Evolutionary conservation across 2,888 invertebrate genomes (phyloP).

Genomic region (Crossocerus cetratus): DNA sequence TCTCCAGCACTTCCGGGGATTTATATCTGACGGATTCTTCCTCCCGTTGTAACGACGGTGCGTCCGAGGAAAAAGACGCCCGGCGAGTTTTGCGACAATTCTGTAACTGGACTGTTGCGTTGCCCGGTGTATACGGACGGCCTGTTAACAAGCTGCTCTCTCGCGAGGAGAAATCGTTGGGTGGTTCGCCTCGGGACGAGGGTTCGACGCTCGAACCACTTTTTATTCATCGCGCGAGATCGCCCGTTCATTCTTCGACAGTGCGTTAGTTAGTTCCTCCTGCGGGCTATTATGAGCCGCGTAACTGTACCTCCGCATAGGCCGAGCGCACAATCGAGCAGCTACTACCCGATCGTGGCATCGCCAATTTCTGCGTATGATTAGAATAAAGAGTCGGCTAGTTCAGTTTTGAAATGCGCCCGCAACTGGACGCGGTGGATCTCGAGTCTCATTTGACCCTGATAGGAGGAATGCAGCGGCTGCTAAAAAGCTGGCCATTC

Average conservation of each 20-base stretch:
- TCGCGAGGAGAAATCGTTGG: constrained; percentile 35
- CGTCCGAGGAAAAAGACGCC: neutral
- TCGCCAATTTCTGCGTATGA: neutral
- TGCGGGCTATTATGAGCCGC: constrained; percentile 30
- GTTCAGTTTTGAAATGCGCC: neutral
- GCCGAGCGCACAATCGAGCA: constrained; percentile 19
- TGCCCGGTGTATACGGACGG: constrained; percentile 11
- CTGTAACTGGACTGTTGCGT: constrained; percentile 49
- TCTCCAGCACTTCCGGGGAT: constrained; percentile 19
- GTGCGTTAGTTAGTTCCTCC: constrained; percentile 2
- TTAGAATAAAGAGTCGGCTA: neutral
- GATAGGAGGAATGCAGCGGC: neutral
- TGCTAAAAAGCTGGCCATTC: constrained; percentile 5
- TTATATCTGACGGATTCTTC: constrained; percentile 17
- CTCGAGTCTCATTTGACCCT: neutral
- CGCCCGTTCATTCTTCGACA: constrained; percentile 22
- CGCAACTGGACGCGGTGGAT: neutral
- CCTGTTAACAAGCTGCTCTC: constrained; percentile 25
- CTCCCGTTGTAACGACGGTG: constrained; percentile 8
- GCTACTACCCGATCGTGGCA: neutral
- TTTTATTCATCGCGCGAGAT: constrained; percentile 47
- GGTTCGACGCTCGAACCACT: constrained; percentile 24
- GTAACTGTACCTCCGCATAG: constrained; percentile 38
- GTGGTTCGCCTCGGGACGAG: constrained; percentile 14
- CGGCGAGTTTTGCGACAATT: constrained; percentile 27